A percentile compares a stretch with the other conserved stretches of the same genome.
Conservation (phyloP, 2,113 vertebrate species). For the Clupea harengus region DNA sequence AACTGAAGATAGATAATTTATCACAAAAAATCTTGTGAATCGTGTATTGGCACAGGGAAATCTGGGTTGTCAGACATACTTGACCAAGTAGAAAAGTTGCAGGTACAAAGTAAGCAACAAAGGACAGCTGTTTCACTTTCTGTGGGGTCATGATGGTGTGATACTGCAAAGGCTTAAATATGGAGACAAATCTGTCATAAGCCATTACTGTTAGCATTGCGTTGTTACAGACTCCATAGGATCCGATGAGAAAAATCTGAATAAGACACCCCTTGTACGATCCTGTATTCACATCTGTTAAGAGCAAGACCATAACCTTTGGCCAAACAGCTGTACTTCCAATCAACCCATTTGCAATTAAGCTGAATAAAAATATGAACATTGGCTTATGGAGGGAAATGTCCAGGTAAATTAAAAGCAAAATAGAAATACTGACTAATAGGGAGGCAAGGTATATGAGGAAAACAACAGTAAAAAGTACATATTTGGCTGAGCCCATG, state of each 20-base stretch:
- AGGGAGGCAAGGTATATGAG: not conserved
- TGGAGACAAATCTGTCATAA: not conserved
- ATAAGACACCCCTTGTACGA: not conserved
- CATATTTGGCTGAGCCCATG: not conserved
- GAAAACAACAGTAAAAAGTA: not conserved
- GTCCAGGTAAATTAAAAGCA: not conserved
- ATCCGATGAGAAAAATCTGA: not conserved
- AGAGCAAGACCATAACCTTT: not conserved
- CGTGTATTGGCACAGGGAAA: not conserved
- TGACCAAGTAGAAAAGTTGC: not conserved
- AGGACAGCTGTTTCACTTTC: not conserved
- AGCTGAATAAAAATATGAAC: not conserved
- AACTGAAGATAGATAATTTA: not conserved
- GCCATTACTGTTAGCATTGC: not conserved
- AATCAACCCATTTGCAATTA: not conserved
- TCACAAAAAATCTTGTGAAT: constrained; percentile 2
- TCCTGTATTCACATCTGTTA: not conserved
- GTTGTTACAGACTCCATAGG: not conserved
- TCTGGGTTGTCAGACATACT: not conserved
- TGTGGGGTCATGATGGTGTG: not conserved
- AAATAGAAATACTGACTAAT: not conserved
- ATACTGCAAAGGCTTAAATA: not conserved
- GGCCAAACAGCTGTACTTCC: not conserved
- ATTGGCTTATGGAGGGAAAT: not conserved
- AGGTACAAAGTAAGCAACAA: not conserved